Evolutionary conservation across 2,113 vertebrate species (phyloP).

Genomic region (Chitala chitala): DNA sequence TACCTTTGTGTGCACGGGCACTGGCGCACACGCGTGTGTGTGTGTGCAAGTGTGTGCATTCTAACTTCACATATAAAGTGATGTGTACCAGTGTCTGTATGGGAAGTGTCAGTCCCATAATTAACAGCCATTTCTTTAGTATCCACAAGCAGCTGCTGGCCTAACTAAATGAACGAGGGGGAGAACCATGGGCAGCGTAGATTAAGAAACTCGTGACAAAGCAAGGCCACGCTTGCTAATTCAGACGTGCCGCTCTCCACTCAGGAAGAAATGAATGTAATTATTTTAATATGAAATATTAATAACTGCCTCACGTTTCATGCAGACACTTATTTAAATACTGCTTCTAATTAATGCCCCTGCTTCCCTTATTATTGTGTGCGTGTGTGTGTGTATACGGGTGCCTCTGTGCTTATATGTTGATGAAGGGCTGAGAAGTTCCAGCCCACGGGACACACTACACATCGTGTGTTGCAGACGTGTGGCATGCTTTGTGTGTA

Average conservation of each 20-base stretch:
- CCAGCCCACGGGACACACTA: conserved; percentile 51
- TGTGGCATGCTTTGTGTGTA: not conserved
- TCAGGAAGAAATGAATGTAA: conserved; percentile 44
- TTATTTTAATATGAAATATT: conserved; percentile 79
- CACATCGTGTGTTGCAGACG: conserved; percentile 6
- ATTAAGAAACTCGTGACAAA: conserved; percentile 6
- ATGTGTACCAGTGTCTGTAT: conserved; percentile 50
- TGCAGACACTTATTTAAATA: conserved; percentile 81
- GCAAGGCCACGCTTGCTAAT: conserved; percentile 28
- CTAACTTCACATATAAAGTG: conserved; percentile 56
- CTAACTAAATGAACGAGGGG: conserved; percentile 41
- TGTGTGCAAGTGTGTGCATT: conserved; percentile 37
- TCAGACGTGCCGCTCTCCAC: conserved; percentile 36
- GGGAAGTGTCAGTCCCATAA: conserved; percentile 70
- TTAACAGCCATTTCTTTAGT: conserved; percentile 71
- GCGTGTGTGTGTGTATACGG: conserved; percentile 51
- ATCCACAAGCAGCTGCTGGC: conserved; percentile 62
- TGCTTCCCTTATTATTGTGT: conserved; percentile 83
- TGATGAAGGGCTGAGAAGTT: conserved; percentile 60
- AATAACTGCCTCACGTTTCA: conserved; percentile 75
- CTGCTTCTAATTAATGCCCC: conserved; percentile 88
- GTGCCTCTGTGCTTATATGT: not conserved
- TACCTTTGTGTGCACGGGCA: conserved; percentile 54
- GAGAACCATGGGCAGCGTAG: not conserved
- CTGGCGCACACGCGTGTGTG: conserved; percentile 58